phyloP scores from a whole-genome alignment of 1,140 invertebrate genomes.

The Ceratina calcarata region DNA sequence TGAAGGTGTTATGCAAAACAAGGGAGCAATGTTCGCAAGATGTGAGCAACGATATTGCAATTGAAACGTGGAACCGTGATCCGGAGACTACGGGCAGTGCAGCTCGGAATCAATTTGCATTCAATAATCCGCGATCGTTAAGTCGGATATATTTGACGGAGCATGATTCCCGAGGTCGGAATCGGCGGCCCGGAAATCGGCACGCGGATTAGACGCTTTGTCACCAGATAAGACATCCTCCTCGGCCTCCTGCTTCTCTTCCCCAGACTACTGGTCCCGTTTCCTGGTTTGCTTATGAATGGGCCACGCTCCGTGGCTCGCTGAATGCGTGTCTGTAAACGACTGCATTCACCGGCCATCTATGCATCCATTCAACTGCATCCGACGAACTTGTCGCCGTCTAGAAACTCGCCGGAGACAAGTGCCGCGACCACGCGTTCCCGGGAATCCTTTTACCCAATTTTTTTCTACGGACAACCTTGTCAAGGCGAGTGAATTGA shows the following conservation, averaged over 20 bases:
- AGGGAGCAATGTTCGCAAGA: not conserved
- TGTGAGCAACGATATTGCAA: not conserved
- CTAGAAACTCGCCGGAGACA: not conserved
- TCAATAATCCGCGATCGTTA: constrained; percentile 65
- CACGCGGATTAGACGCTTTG: constrained; percentile 68
- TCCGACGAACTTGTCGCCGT: constrained; percentile 1
- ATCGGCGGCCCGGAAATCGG: constrained; percentile 59
- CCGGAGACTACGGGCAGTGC: constrained; percentile 25
- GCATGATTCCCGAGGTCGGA: constrained; percentile 31
- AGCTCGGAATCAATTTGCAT: constrained; percentile 66
- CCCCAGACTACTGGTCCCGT: not conserved
- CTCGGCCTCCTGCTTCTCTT: constrained; percentile 1
- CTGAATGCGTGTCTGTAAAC: constrained; percentile 44
- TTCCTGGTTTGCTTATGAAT: constrained; percentile 65
- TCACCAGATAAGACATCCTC: constrained; percentile 49
- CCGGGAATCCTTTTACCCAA: too few species aligned
- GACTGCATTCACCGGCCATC: constrained; percentile 30
- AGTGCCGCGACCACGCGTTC: not conserved
- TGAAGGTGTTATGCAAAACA: not conserved
- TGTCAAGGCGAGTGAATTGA: not conserved
- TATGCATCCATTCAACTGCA: constrained; percentile 9
- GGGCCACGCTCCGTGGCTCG: constrained; percentile 34
- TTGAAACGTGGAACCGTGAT: not conserved
- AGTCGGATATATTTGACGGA: constrained; percentile 56
- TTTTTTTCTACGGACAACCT: not conserved